phyloP scores from a whole-genome alignment of 2,797 vertebrate genomes.

The Stomatorhinus walkeri region DNA sequence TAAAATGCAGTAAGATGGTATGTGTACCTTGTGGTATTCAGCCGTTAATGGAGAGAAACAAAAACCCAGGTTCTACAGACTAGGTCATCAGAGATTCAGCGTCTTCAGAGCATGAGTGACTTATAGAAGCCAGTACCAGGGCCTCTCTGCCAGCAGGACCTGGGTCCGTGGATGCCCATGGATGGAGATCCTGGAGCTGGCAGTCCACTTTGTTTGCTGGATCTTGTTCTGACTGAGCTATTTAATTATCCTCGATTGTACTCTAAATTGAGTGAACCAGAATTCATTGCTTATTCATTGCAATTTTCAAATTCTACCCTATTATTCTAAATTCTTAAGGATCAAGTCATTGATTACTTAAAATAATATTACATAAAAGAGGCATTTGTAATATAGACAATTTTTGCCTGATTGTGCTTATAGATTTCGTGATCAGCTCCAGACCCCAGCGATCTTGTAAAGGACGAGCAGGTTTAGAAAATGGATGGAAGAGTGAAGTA shows the following conservation, averaged over 20 bases:
- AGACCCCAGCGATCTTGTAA: neutral
- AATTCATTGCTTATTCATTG: neutral
- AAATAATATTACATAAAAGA: neutral
- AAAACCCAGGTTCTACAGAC: neutral
- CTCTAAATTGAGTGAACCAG: neutral
- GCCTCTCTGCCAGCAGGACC: neutral
- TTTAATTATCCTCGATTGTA: neutral
- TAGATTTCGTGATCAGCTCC: neutral
- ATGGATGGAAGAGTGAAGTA: neutral
- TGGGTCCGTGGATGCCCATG: neutral
- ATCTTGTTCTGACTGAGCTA: neutral
- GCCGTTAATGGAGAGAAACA: neutral
- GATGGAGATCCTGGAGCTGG: neutral
- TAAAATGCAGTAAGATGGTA: neutral
- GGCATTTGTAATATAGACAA: neutral
- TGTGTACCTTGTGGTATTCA: neutral
- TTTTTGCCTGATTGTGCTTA: neutral
- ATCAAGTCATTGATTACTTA: neutral
- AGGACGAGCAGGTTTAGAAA: neutral
- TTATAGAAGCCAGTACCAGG: neutral
- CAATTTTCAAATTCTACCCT: neutral
- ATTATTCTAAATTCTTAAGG: neutral
- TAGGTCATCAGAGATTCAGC: neutral
- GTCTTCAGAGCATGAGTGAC: neutral
- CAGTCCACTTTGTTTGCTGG: neutral